Conservation (phyloP, 2,888 invertebrate genomes). For the Leptopilina myrica region DNA sequence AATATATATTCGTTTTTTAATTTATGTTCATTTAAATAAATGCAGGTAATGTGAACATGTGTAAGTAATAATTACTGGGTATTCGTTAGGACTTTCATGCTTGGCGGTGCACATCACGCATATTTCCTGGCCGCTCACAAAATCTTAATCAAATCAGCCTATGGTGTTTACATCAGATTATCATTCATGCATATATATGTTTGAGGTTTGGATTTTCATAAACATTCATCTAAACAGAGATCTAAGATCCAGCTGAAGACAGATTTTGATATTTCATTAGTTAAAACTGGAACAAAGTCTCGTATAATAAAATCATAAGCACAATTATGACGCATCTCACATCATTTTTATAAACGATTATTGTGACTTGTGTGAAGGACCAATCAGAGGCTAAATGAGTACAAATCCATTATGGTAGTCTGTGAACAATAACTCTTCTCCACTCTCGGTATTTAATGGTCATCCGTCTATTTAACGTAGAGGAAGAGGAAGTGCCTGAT, state of each 20-base stretch:
- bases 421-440: conserved; percentile 76
- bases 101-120: conserved; percentile 75
- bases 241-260: too few relatives aligned
- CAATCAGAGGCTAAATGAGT: conserved; percentile 46
- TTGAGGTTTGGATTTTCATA: not conserved
- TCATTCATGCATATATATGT: not conserved
- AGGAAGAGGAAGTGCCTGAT: conserved; percentile 77
- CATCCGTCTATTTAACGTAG: conserved; percentile 74
- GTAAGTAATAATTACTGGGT: conserved; percentile 69
- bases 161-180: conserved; percentile 52
- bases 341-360: conserved; percentile 9
- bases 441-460: conserved; percentile 75
- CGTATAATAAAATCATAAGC: too few relatives aligned
- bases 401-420: conserved; percentile 72
- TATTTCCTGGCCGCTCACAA: conserved; percentile 70
- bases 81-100: conserved; percentile 74
- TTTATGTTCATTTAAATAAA: too few relatives aligned
- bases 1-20: too few relatives aligned
- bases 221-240: too few relatives aligned
- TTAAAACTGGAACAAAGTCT: too few relatives aligned
- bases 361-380: not conserved
- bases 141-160: conserved; percentile 52
- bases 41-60: conserved; percentile 48
- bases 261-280: too few relatives aligned
- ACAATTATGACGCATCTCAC: not conserved